Percentiles rank a stretch among this genome's conserved stretches.
Conservation (phyloP, 1,140 invertebrate genomes). For the Scaptomyza montana region DNA sequence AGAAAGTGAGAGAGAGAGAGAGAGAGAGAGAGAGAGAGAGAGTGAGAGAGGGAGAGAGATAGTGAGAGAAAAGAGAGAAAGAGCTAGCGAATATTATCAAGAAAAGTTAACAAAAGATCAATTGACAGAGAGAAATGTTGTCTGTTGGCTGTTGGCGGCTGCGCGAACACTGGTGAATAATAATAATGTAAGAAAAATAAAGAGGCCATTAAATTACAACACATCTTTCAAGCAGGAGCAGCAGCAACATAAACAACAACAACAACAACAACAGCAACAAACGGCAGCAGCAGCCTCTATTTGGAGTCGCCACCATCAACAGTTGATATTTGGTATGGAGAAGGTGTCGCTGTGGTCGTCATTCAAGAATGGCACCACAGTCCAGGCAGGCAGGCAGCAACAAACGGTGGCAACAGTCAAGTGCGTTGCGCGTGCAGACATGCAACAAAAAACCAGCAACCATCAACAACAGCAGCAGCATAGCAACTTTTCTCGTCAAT, state of each 20-base stretch:
- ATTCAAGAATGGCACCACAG: conserved; percentile 35
- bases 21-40: neutral
- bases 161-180: conserved; percentile 57
- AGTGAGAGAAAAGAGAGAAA: neutral
- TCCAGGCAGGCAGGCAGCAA: conserved; percentile 12
- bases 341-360: conserved; percentile 58
- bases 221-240: conserved; percentile 44
- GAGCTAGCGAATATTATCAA: conserved; percentile 34
- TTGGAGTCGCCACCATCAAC: conserved; percentile 26
- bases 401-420: conserved; percentile 21
- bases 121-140: conserved; percentile 66
- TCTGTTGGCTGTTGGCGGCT: conserved; percentile 37
- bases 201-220: conserved; percentile 64
- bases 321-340: conserved; percentile 53
- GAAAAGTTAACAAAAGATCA: conserved; percentile 62
- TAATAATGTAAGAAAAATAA: conserved; percentile 45
- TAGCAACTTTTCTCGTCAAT: conserved; percentile 45
- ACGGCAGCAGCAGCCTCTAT: conserved; percentile 55
- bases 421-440: conserved; percentile 59
- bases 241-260: neutral
- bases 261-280: conserved; percentile 7
- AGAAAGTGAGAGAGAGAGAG: neutral
- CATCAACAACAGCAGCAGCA: conserved; percentile 15
- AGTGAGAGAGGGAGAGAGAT: neutral
- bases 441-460: conserved; percentile 44